Percentiles rank a stretch among this genome's conserved stretches.
Conservation (phyloP, 2,888 invertebrate genomes). For the Sinotaia quadrata region DNA sequence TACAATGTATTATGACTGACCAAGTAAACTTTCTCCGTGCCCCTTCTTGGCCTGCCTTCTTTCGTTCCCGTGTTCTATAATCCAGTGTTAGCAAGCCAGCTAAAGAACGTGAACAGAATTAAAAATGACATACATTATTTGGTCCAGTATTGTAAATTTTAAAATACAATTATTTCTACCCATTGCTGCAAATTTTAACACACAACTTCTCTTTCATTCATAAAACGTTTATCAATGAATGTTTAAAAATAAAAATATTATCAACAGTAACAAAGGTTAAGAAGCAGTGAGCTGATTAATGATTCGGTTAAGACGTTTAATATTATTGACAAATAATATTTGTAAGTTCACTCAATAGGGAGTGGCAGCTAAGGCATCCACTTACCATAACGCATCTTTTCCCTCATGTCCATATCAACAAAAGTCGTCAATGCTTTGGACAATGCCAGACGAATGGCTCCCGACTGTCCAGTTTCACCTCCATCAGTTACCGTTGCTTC, state of each 20-base stretch:
- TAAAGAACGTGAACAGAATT: conserved; percentile 62
- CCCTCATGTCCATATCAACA: conserved; percentile 82
- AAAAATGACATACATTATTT: not conserved
- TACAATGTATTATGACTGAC: too few species aligned
- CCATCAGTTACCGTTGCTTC: conserved; percentile 76
- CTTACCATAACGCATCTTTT: conserved; percentile 88
- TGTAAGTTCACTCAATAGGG: too few species aligned
- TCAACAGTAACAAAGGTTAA: not conserved
- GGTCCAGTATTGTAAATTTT: not conserved
- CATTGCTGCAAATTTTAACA: not conserved
- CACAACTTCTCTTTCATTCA: not conserved
- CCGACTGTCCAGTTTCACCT: conserved; percentile 83
- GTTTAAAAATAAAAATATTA: not conserved
- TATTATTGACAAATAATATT: too few species aligned
- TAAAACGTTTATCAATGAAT: not conserved
- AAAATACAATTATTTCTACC: not conserved
- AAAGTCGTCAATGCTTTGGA: conserved; percentile 88
- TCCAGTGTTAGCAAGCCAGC: conserved; percentile 91
- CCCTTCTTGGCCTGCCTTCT: conserved; percentile 92
- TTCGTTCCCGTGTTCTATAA: conserved; percentile 84
- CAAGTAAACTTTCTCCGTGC: conserved; percentile 93
- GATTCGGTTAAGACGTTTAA: too few species aligned
- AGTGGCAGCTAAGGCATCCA: too few species aligned
- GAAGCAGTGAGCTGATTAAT: too few species aligned
- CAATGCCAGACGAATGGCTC: conserved; percentile 90